A percentile compares a stretch with the other conserved stretches of the same genome.
Evolutionary conservation across 2,797 vertebrate species (phyloP).

Genomic region (Orientallactaga sibirica): DNA sequence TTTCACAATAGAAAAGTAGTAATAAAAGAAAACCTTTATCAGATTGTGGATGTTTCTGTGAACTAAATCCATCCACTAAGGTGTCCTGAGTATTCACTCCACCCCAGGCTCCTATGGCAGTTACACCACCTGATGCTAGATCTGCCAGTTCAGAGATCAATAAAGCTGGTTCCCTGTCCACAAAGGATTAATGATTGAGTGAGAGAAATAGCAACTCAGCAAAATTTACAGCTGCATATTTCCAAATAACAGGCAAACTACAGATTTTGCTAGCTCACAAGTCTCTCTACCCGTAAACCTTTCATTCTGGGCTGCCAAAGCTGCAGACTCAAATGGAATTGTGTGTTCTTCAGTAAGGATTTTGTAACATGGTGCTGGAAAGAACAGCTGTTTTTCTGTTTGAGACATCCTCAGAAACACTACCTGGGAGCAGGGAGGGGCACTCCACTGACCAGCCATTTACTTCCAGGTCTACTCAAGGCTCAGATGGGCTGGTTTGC

Average conservation of each 20-base stretch:
- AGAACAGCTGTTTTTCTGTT: constrained; percentile 5
- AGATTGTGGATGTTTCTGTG: not conserved
- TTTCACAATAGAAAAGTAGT: not conserved
- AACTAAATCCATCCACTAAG: not conserved
- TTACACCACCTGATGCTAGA: not conserved
- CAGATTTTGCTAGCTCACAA: not conserved
- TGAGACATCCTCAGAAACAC: not conserved
- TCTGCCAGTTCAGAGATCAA: not conserved
- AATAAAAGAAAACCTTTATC: constrained; percentile 17
- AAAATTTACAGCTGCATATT: not conserved
- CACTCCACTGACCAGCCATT: not conserved
- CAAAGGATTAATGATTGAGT: not conserved
- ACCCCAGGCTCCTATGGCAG: not conserved
- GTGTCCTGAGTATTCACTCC: not conserved
- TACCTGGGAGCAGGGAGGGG: constrained; percentile 21
- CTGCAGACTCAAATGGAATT: not conserved
- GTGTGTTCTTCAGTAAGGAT: not conserved
- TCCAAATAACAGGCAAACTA: not conserved
- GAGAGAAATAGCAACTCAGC: not conserved
- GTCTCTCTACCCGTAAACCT: not conserved
- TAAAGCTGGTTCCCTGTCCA: not conserved
- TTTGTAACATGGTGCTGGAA: not conserved
- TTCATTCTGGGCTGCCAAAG: constrained; percentile 20
- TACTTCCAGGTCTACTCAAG: constrained; percentile 56
- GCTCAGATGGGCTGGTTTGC: not conserved